Evolutionary conservation across 2,113 vertebrate genomes (phyloP), one percentile per base, ranked within the genome.

Genomic region (Pluvianellus socialis): DNA sequence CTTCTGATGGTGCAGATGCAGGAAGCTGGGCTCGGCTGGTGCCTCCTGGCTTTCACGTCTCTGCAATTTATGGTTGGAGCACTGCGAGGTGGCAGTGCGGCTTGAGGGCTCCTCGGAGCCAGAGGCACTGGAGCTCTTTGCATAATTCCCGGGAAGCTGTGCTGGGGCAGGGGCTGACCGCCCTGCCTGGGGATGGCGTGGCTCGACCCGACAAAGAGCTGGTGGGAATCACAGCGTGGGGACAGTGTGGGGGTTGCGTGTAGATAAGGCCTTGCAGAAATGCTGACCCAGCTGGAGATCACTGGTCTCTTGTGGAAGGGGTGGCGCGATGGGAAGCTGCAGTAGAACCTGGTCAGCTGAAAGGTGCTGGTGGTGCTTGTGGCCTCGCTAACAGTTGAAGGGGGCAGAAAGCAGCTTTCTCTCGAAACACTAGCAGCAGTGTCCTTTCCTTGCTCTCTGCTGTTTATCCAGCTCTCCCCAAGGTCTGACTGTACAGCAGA

Each of bases 391-490:
- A 4, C 3, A 22, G 27, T 1, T 55, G 47, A 22, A 73, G 49
- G 21, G 21, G 56, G 67, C 44, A 83, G 71, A 49, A 76, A 49
- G 20, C 2, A 9, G 40, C 38, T 70, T 70, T 79, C 32, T 24
- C 27, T 59, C 79, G 40, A 62, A 17, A 28, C 32, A 8, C 0
- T 1, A 42, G 10, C 55, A 66, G 33, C 3, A 0, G 10, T 5
- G 63, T 26, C 42, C 11, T 86, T 50, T 28, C 61, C n/a, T 18
- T 38, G 79, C 62, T 66, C 10, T 24, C 38, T 71, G 10, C 49
- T 63, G 76, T 40, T 40, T 16, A 30, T 15, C 23, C 45, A 26
- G 33, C 63, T 67, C 83, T 47, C 44, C 9, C 23, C 50, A n/a
- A n/a, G 28, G 38, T 15, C 68, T 2, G 30, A 7, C 10, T 19